Conservation (phyloP, 2,888 invertebrate genomes). For the Chalcis sispes region DNA sequence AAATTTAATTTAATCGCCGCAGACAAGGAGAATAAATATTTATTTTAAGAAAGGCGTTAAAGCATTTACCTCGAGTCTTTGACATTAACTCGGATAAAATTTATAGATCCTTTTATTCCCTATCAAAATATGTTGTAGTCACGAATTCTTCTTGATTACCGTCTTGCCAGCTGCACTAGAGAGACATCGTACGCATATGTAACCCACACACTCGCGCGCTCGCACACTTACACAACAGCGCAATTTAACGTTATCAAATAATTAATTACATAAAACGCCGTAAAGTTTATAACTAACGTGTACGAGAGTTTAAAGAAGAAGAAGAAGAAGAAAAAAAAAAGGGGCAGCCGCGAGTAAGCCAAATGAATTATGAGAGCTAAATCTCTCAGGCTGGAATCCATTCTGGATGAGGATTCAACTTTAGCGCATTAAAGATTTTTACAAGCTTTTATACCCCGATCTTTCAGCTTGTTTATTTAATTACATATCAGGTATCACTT, state of each 20-base stretch:
- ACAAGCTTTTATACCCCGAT: too few relatives aligned
- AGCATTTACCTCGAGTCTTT: not conserved
- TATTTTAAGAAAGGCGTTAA: not conserved
- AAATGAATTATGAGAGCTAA: not conserved
- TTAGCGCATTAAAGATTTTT: too few relatives aligned
- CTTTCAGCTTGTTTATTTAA: too few relatives aligned
- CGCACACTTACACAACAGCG: not conserved
- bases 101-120: conserved; percentile 35
- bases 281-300: conserved; percentile 10
- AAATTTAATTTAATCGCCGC: not conserved
- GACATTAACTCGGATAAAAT: not conserved
- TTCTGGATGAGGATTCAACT: not conserved
- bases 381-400: conserved; percentile 6
- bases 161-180: not conserved
- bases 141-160: conserved; percentile 30
- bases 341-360: not conserved
- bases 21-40: too few relatives aligned
- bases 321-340: not conserved
- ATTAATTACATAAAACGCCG: conserved; percentile 16
- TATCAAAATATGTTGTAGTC: conserved; percentile 35
- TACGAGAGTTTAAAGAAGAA: too few relatives aligned
- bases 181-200: not conserved
- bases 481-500: too few relatives aligned
- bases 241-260: conserved; percentile 28
- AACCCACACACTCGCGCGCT: too few relatives aligned